A percentile compares a stretch with the other conserved stretches of the same genome.
Evolutionary conservation across 1,140 invertebrate genomes (phyloP).

Genomic region (Drosophila virilis): DNA sequence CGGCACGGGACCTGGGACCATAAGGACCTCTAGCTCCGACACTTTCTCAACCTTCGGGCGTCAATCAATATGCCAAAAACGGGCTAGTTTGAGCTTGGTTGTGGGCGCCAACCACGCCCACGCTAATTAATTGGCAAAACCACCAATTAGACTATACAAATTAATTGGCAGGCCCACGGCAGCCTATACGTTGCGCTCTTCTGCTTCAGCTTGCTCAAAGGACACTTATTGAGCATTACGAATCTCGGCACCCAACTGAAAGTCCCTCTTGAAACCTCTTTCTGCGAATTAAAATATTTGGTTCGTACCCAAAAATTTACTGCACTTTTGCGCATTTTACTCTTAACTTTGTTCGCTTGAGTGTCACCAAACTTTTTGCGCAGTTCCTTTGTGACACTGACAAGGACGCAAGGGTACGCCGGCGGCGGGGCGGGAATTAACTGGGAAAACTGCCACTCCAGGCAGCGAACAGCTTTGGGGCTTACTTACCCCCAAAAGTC

Average conservation of each 20-base stretch:
- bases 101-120: constrained; percentile 12
- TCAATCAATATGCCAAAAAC: constrained; percentile 65
- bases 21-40: not conserved
- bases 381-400: constrained; percentile 33
- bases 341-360: constrained; percentile 47
- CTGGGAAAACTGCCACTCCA: not conserved
- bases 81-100: not conserved
- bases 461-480: constrained; percentile 4
- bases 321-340: constrained; percentile 38
- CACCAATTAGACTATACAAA: constrained; percentile 72
- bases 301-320: constrained; percentile 45
- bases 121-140: constrained; percentile 66
- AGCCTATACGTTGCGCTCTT: constrained; percentile 3
- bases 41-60: constrained; percentile 18
- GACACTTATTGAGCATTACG: constrained; percentile 14
- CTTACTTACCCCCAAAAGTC: constrained; percentile 9
- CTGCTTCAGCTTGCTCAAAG: not conserved
- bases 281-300: constrained; percentile 45
- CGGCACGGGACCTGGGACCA: too few species aligned
- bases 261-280: not conserved
- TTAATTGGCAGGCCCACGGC: constrained; percentile 66
- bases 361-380: constrained; percentile 52
- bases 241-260: constrained; percentile 1
- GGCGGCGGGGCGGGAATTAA: constrained; percentile 4
- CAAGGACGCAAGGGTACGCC: constrained; percentile 3